phyloP scores from a whole-genome alignment of 2,113 vertebrate genomes.

The Micromys minutus region DNA sequence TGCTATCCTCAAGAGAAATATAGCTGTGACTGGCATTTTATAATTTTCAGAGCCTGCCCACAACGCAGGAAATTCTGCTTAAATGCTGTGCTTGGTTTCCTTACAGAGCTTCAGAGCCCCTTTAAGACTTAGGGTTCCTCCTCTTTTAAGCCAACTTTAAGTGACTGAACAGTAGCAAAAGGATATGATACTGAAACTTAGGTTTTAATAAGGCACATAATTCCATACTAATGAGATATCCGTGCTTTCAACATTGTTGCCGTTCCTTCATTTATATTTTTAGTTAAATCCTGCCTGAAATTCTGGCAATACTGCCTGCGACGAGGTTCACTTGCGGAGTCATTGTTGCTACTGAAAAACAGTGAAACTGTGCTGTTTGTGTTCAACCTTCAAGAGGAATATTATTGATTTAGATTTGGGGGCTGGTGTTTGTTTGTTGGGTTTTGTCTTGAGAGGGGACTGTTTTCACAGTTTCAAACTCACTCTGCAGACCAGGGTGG shows the following conservation, averaged over 20 bases:
- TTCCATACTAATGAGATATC: constrained; percentile 31
- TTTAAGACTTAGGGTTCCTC: constrained; percentile 54
- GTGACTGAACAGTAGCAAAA: constrained; percentile 30
- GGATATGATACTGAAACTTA: constrained; percentile 35
- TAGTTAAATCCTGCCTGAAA: constrained; percentile 10
- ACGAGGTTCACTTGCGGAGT: background rate
- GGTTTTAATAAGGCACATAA: constrained; percentile 31
- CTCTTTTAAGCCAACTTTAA: constrained; percentile 64
- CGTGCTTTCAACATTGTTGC: background rate
- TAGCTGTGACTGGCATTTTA: background rate
- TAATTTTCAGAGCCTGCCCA: constrained; percentile 1
- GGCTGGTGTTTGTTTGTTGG: no score
- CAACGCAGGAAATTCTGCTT: constrained; percentile 22
- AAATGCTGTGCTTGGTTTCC: constrained; percentile 31
- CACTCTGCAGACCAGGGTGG: background rate
- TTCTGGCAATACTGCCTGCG: background rate
- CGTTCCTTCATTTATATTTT: background rate
- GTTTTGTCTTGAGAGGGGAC: background rate
- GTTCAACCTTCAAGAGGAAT: constrained; percentile 48
- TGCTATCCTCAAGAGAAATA: constrained; percentile 23
- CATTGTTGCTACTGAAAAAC: background rate
- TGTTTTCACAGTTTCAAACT: background rate
- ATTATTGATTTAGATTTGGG: constrained; percentile 58
- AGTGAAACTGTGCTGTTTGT: background rate
- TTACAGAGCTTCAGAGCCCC: constrained; percentile 39